Evolutionary conservation across 2,888 invertebrate genomes (phyloP).

Genomic region (Synanthedon formicaeformis): DNA sequence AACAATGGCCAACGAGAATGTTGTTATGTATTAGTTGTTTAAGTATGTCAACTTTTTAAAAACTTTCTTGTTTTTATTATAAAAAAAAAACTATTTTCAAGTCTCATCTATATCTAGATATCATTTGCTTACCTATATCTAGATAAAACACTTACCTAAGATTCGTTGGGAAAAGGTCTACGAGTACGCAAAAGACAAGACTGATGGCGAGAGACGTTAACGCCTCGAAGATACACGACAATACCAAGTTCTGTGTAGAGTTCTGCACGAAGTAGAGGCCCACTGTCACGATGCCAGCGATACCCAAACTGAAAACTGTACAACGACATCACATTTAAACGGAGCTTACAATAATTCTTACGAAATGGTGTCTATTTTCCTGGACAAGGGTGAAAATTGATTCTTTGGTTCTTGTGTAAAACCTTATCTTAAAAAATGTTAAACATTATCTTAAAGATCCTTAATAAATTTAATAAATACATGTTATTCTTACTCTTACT

Average conservation of each 20-base stretch:
- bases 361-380: too few relatives aligned
- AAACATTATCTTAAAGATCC: not conserved
- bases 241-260: conserved; percentile 76
- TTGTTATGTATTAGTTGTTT: too few relatives aligned
- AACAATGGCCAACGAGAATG: too few relatives aligned
- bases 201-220: conserved; percentile 84
- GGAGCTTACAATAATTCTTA: not conserved
- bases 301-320: conserved; percentile 79
- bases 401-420: not conserved
- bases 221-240: conserved; percentile 85
- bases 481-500: too few relatives aligned
- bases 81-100: too few relatives aligned
- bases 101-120: too few relatives aligned
- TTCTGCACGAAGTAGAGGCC: conserved; percentile 81
- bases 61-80: too few relatives aligned
- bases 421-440: not conserved
- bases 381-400: too few relatives aligned
- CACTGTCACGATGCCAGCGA: conserved; percentile 79
- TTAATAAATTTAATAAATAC: too few relatives aligned
- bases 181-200: conserved; percentile 83
- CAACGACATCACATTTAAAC: not conserved
- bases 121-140: too few relatives aligned
- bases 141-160: conserved; percentile 69
- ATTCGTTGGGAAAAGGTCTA: conserved; percentile 86
- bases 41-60: too few relatives aligned